Evolutionary conservation across 1,140 invertebrate genomes (phyloP).

Genomic region (Euschistus heros): DNA sequence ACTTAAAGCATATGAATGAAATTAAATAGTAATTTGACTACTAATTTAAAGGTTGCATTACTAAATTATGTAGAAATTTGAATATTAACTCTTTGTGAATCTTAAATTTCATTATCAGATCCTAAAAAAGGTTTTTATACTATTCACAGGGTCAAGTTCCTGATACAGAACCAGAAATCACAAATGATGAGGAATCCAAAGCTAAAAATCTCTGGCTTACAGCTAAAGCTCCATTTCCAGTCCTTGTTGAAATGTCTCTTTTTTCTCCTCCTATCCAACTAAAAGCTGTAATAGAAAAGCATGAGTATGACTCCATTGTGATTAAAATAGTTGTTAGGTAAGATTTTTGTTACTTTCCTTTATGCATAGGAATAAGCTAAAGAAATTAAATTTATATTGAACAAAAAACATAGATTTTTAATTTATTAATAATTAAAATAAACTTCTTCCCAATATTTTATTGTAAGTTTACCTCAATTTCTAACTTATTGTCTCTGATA

Average conservation of each 20-base stretch:
- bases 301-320: slow-evolving; percentile 15
- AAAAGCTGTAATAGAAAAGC: slow-evolving; percentile 19
- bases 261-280: slow-evolving; percentile 17
- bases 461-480: too few species aligned
- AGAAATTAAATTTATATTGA: too few species aligned
- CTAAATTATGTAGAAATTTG: too few species aligned
- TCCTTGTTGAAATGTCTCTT: slow-evolving; percentile 19
- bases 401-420: too few species aligned
- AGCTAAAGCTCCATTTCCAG: neutral
- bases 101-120: neutral
- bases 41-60: too few species aligned
- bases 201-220: slow-evolving; percentile 1
- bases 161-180: slow-evolving; percentile 20
- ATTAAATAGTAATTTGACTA: too few species aligned
- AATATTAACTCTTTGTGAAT: too few species aligned
- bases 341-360: neutral
- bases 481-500: too few species aligned
- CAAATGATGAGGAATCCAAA: slow-evolving; percentile 16
- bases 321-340: slow-evolving; percentile 16
- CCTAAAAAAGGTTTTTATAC: neutral
- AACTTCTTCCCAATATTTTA: too few species aligned
- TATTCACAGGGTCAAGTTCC: slow-evolving; percentile 18
- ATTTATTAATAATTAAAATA: too few species aligned
- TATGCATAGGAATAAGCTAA: too few species aligned
- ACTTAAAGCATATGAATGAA: too few species aligned